phyloP scores from a whole-genome alignment of 1,140 invertebrate genomes.

The Meloidogyne hapla region DNA sequence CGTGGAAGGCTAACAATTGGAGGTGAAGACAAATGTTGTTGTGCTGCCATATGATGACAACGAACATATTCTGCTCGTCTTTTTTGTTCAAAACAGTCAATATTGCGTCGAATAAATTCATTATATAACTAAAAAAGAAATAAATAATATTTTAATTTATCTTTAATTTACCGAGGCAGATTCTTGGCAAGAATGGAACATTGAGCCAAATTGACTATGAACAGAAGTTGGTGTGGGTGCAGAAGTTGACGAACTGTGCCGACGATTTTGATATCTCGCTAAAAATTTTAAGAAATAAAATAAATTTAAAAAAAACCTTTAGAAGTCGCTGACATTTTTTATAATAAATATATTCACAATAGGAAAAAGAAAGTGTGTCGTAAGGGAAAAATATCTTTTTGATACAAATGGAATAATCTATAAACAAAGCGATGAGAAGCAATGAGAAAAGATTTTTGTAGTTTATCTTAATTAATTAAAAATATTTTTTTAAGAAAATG shows the following conservation, averaged over 20 bases:
- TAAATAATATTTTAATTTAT: background rate
- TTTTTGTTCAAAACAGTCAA: constrained; percentile 34
- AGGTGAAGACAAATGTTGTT: constrained; percentile 13
- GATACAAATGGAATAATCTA: background rate
- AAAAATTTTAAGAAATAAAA: background rate
- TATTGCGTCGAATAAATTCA: constrained; percentile 27
- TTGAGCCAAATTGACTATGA: constrained; percentile 8
- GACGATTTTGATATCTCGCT: background rate
- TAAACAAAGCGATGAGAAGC: background rate
- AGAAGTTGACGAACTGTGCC: background rate
- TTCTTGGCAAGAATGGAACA: constrained; percentile 26
- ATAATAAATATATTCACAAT: background rate
- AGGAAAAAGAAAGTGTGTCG: background rate
- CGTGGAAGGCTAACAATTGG: constrained; percentile 15
- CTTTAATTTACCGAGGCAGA: constrained; percentile 2
- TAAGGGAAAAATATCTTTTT: background rate
- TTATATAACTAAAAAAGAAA: constrained; percentile 29
- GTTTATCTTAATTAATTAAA: background rate
- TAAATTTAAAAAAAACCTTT: background rate
- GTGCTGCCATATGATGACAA: constrained; percentile 11
- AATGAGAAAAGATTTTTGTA: background rate
- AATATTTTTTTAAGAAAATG: too few species aligned
- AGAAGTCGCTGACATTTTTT: background rate
- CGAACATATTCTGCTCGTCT: constrained; percentile 25
- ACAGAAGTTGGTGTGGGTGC: background rate